Base-by-base conservation (phyloP, 2,888 invertebrate species). In the Anarsia innoxiella region DNA sequence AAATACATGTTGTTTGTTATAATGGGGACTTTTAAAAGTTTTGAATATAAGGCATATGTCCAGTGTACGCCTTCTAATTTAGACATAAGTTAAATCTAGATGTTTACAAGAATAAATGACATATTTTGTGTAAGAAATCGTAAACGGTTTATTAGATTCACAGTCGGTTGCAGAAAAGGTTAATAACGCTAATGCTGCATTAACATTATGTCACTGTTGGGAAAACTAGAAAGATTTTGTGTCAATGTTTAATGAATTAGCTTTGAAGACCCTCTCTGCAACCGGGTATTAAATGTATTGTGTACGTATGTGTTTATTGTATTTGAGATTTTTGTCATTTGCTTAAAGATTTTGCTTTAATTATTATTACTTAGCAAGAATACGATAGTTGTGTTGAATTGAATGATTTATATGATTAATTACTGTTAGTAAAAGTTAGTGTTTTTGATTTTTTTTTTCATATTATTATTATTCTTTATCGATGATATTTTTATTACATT, bases 121-220 rank as follows among this genome's bases (percentile, higher is more conserved):
- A 80, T 82, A 82, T 79, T 82, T 80, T 82, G 77, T 79, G 74
- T 80, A 79, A 69, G 73, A 62, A 62, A 56, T 48, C 49, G 50
- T 59, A 53, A 51, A 48, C 43, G 47, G 48, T 57, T 54, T 54
- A 28, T 5, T 12, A 54, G 37, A 50, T 55, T 46, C n/a, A n/a
- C n/a, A n/a, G n/a, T n/a, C n/a, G n/a, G n/a, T n/a, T n/a, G n/a
- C n/a, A n/a, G n/a, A n/a, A n/a, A n/a, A n/a, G n/a, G n/a, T n/a
- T n/a, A n/a, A n/a, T n/a, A n/a, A n/a, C n/a, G n/a, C n/a, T n/a
- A n/a, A n/a, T n/a, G n/a, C n/a, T n/a, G n/a, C n/a, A n/a, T n/a
- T n/a, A n/a, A n/a, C n/a, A n/a, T n/a, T n/a, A n/a, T n/a, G n/a
- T n/a, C n/a, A n/a, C n/a, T n/a, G n/a, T n/a, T n/a, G n/a, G n/a